A percentile compares a stretch with the other conserved stretches of the same genome.
These are phyloP conservation scores for Geotrypetes seraphini DNA, from an alignment of 2,797 vertebrate species.

Conservation along the genomic window DNA sequence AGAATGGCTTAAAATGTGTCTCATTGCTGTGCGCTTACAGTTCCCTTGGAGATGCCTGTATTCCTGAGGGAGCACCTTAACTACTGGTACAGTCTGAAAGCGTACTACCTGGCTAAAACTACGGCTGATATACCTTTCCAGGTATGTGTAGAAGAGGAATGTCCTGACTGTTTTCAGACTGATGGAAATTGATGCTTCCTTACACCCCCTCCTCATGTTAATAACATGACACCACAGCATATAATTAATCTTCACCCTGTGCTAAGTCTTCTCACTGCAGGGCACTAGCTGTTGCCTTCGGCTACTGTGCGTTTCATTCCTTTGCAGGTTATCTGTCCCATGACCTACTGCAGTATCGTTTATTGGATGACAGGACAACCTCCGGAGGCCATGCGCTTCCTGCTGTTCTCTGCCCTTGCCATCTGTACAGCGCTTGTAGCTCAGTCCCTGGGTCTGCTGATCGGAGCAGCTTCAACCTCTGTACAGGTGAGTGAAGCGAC, in stretches of 20 bases:
- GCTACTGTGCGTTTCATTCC: background rate
- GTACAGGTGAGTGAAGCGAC: constrained; percentile 63
- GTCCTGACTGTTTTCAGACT: too few relatives aligned
- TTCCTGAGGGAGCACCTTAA: constrained; percentile 92
- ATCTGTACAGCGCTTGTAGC: constrained; percentile 88
- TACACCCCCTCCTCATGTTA: too few relatives aligned
- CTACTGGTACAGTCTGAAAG: constrained; percentile 97
- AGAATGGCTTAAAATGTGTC: too few relatives aligned
- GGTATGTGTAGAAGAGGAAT: too few relatives aligned
- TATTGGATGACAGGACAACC: constrained; percentile 98
- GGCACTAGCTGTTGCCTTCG: too few relatives aligned
- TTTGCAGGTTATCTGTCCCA: constrained; percentile 80
- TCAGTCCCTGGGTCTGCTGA: constrained; percentile 88
- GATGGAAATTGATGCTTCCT: too few relatives aligned
- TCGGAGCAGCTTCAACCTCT: constrained; percentile 91
- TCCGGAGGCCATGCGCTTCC: constrained; percentile 75
- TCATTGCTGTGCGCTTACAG: constrained; percentile 56
- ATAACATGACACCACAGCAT: too few relatives aligned
- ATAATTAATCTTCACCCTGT: too few relatives aligned
- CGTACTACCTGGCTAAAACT: constrained; percentile 93
- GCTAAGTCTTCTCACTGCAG: too few relatives aligned
- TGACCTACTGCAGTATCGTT: constrained; percentile 91
- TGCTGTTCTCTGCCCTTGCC: constrained; percentile 89
- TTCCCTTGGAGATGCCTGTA: constrained; percentile 92
- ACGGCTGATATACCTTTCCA: constrained; percentile 95